Evolutionary conservation across 2,888 invertebrate genomes (phyloP).

Genomic region (Lampropteryx suffumata): DNA sequence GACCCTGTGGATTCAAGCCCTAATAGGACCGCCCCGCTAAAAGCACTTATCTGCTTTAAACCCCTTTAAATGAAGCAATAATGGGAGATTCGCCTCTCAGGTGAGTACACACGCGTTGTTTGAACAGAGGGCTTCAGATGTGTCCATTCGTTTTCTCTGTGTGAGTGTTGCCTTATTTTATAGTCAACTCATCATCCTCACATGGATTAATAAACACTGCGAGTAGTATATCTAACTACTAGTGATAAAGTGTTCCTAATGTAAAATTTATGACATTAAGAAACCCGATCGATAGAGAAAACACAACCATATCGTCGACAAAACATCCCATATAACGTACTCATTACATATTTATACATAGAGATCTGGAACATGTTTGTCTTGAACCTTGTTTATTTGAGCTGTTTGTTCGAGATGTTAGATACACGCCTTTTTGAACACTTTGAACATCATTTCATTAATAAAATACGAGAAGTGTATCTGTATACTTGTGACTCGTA

Average conservation of each 20-base stretch:
- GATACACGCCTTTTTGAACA: slow-evolving; percentile 14
- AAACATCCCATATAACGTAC: slow-evolving; percentile 9
- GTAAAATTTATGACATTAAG: no score
- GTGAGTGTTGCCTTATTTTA: slow-evolving; percentile 2
- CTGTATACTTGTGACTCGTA: slow-evolving; percentile 4
- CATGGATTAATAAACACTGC: not conserved
- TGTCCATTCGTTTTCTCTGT: slow-evolving; percentile 12
- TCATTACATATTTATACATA: slow-evolving; percentile 14
- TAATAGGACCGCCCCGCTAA: slow-evolving; percentile 58
- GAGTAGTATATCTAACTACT: no score
- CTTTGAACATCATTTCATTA: slow-evolving; percentile 21
- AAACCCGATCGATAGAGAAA: slow-evolving; percentile 5
- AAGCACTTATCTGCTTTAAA: slow-evolving; percentile 69
- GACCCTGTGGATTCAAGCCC: slow-evolving; percentile 49
- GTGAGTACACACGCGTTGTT: slow-evolving; percentile 37
- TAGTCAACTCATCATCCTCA: not conserved
- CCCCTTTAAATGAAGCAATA: slow-evolving; percentile 74
- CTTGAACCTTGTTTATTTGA: slow-evolving; percentile 12
- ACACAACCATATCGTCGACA: slow-evolving; percentile 9
- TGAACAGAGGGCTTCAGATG: slow-evolving; percentile 15
- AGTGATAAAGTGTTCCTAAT: no score
- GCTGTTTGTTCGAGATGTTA: slow-evolving; percentile 11
- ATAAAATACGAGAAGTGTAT: slow-evolving; percentile 10
- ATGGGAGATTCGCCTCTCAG: slow-evolving; percentile 45
- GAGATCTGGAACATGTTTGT: slow-evolving; percentile 8